Percentiles rank a stretch among this genome's conserved stretches.
Conservation (phyloP, 2,797 vertebrate species). For the Esox lucius region DNA sequence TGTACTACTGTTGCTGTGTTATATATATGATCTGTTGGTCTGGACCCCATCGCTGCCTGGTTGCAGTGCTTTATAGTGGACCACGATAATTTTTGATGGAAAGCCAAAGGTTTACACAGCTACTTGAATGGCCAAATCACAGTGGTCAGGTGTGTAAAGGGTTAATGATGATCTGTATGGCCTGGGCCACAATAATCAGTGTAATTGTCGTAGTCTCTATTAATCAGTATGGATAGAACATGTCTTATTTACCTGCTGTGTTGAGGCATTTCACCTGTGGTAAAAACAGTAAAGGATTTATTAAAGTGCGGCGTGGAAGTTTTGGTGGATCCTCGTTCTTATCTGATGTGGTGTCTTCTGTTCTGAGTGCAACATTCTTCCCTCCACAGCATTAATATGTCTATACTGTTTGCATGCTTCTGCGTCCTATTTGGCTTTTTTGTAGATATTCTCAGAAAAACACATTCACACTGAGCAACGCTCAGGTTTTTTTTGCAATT, state of each 20-base stretch:
- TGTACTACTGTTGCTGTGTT: constrained; percentile 23
- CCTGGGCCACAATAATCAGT: constrained; percentile 23
- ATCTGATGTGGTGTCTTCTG: background rate
- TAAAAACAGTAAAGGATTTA: constrained; percentile 29
- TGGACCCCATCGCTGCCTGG: constrained; percentile 46
- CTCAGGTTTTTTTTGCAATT: background rate
- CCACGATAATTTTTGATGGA: background rate
- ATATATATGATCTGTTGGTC: constrained; percentile 38
- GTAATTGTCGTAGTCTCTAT: constrained; percentile 19
- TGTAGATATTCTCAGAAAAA: background rate
- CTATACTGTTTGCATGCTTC: background rate
- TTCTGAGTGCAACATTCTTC: background rate
- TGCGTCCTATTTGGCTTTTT: background rate
- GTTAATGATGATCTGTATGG: constrained; percentile 7
- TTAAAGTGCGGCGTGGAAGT: background rate
- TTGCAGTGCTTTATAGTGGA: constrained; percentile 37
- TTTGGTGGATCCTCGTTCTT: background rate
- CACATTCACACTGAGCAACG: background rate
- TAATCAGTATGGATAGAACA: constrained; percentile 25
- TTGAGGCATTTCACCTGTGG: constrained; percentile 26
- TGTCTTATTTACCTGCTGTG: constrained; percentile 32
- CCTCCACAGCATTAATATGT: background rate
- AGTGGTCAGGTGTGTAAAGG: background rate
- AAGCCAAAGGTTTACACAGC: background rate
- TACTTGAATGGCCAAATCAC: background rate